A percentile compares a stretch with the other conserved stretches of the same genome.
phyloP scores from a whole-genome alignment of 2,113 vertebrate genomes.

The Trematocara nigrifrons region DNA sequence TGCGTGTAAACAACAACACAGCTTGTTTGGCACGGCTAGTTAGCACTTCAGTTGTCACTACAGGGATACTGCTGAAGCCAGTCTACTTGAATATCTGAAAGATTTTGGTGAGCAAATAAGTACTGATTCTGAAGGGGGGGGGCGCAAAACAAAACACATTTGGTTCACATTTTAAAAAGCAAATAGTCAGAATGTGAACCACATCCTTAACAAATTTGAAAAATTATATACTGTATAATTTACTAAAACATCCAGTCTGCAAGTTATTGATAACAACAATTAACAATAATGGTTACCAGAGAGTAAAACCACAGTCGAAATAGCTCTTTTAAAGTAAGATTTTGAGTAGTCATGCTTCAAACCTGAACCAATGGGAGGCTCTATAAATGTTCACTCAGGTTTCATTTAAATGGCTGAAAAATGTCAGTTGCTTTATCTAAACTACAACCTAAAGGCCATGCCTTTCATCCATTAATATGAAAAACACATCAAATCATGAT shows the following conservation, averaged over 20 bases:
- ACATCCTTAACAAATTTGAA: rapidly evolving
- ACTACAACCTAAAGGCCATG: not conserved
- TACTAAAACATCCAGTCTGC: not conserved
- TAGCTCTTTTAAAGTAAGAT: not conserved
- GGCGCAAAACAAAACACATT: not conserved
- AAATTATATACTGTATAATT: not conserved
- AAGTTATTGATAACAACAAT: not conserved
- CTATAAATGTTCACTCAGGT: not conserved
- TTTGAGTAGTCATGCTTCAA: not conserved
- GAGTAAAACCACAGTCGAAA: not conserved
- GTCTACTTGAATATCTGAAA: not conserved
- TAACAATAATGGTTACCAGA: not conserved
- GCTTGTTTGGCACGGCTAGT: not conserved
- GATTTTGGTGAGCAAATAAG: not conserved
- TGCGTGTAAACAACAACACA: not conserved
- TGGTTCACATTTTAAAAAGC: not conserved
- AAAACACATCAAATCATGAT: not conserved
- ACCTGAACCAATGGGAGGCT: not conserved
- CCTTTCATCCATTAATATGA: not conserved
- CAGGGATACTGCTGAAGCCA: not conserved
- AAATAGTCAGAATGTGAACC: not conserved
- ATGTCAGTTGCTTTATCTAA: not conserved
- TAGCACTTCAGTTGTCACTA: not conserved
- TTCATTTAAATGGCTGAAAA: not conserved
- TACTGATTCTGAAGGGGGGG: not conserved